Evolutionary conservation across 2,797 vertebrate genomes (phyloP).

Genomic region (Acropternis orthonyx): DNA sequence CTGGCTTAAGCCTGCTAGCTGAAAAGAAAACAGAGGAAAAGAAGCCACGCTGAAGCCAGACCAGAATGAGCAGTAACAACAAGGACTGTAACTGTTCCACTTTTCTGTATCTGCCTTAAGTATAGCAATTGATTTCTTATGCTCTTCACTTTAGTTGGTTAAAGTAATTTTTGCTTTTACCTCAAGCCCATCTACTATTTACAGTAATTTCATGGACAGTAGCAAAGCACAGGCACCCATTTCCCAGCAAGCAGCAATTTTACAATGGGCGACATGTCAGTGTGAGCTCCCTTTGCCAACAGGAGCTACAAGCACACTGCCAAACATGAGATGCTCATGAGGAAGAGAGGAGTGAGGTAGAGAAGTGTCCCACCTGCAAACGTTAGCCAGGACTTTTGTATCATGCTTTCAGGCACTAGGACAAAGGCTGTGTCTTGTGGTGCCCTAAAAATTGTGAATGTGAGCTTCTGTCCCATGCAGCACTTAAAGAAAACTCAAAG

Average conservation of each 20-base stretch:
- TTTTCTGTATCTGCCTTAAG: neutral
- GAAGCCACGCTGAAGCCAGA: neutral
- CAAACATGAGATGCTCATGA: neutral
- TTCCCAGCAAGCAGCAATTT: neutral
- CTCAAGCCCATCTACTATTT: neutral
- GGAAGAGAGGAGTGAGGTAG: neutral
- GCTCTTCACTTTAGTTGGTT: neutral
- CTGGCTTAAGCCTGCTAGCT: neutral
- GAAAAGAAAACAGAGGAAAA: neutral
- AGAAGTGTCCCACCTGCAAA: neutral
- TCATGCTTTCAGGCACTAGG: neutral
- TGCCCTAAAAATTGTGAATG: neutral
- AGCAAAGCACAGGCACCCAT: neutral
- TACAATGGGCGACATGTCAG: fast-evolving
- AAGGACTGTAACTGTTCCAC: neutral
- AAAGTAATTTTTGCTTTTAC: neutral
- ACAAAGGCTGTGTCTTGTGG: neutral
- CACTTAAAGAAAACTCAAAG: neutral
- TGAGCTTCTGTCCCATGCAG: neutral
- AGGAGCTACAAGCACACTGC: neutral
- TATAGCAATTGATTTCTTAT: neutral
- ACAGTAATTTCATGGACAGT: neutral
- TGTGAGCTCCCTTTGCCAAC: neutral
- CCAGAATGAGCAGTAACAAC: neutral
- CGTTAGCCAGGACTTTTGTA: neutral